phyloP scores from a whole-genome alignment of 2,888 invertebrate species.

The Andrena marginata region DNA sequence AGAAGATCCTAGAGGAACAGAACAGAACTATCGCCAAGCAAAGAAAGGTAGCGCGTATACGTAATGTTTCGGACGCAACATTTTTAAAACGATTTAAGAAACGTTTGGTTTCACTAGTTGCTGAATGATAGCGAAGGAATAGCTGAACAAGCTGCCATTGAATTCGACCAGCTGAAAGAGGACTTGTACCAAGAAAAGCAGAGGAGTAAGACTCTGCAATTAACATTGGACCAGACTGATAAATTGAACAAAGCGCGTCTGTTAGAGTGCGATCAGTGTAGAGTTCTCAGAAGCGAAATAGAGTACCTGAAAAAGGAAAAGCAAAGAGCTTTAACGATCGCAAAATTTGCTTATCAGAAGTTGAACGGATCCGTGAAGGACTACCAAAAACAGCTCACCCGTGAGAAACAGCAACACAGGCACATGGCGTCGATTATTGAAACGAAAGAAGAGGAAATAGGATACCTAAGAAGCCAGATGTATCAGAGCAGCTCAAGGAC shows the following conservation, averaged over 20 bases:
- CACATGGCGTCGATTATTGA: constrained; percentile 56
- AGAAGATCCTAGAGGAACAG: constrained; percentile 77
- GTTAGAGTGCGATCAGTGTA: constrained; percentile 65
- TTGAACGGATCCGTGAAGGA: constrained; percentile 61
- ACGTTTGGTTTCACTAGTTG: constrained; percentile 62
- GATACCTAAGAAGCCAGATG: constrained; percentile 67
- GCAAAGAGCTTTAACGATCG: constrained; percentile 68
- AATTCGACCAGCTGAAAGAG: constrained; percentile 73
- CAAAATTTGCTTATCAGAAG: constrained; percentile 73
- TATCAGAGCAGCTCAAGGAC: constrained; percentile 34
- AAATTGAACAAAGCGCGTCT: constrained; percentile 47
- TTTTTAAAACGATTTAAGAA: background rate
- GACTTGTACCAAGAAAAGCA: constrained; percentile 70
- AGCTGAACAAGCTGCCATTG: constrained; percentile 73
- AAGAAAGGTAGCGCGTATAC: constrained; percentile 40
- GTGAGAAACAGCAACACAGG: constrained; percentile 61
- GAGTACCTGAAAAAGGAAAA: constrained; percentile 67
- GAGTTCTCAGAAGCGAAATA: constrained; percentile 56
- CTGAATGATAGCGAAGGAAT: constrained; percentile 74
- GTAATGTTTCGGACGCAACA: background rate
- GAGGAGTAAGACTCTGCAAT: constrained; percentile 64
- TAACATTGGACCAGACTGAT: constrained; percentile 60
- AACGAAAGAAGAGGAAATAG: constrained; percentile 67
- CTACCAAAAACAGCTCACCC: constrained; percentile 63
- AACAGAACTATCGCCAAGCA: constrained; percentile 69